Base-by-base conservation (phyloP, 2,113 vertebrate genomes). In the Bungarus multicinctus region DNA sequence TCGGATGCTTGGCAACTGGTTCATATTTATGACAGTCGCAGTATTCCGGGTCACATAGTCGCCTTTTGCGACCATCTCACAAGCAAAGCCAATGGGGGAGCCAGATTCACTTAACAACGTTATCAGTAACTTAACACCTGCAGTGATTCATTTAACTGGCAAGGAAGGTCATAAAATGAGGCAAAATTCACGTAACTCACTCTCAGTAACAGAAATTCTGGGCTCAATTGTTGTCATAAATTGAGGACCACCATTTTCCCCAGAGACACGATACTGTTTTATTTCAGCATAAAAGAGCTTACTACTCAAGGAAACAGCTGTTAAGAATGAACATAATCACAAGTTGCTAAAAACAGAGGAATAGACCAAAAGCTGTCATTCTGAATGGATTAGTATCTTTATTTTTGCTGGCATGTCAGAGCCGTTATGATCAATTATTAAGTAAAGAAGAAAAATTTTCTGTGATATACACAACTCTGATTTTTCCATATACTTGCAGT, bases 401-500 rank as follows among this genome's bases (percentile, higher is more conserved):
- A 14, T 87, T 81, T 92, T 27, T 14, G 54, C 10, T 85, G 69
- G 22, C 69, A 58, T 50, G 30, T 57, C 43, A 89, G 69, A 58
- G 18, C 30, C 1, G 2, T 50, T 89, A 23, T 91, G 55, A 92
- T 92, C 52, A 92, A 85, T 89, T 89, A 92, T 89, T 92, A 85
- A 89, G 81, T 89, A 89, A 81, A 85, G 57, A 88, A 74, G 86
- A 88, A 54, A 69, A 81, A 89, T 81, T 91, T 39, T 23, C 23
- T 16, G 23, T 74, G 87, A 92, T 50, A 69, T 20, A 14, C 50
- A 57, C 64, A 57, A n/a, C 39, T 34, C 69, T 12, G 30, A 30
- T 92, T 45, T 58, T 87, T 50, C 30, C 87, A 57, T 54, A 92
- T 85, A 74, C 9, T 47, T 89, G 89, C 52, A 89, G 52, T 52